Base-by-base conservation (phyloP, 2,113 vertebrate species). In the Laticauda laticaudata region DNA sequence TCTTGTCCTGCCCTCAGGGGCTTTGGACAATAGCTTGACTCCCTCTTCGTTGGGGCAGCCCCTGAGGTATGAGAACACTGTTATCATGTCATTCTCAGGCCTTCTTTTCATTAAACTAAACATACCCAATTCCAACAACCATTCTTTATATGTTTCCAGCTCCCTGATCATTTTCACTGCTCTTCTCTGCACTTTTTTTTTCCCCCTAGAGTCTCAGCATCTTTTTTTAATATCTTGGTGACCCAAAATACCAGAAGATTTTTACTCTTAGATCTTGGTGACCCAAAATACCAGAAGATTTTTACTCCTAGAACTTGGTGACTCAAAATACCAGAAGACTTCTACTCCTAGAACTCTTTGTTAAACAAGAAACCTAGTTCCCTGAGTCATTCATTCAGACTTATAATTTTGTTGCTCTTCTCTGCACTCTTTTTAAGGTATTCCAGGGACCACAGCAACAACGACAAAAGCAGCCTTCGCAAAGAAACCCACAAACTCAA, bases 61-160 rank as follows among this genome's bases (percentile, higher is more conserved):
- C 64, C 29, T 6, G 0, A 69, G 0, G n/a, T 69, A 15, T 5
- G 15, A 12, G 3, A 69, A n/a, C 1, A 1, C 4, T 69, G 1
- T 12, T 69, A n/a, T 69, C 61, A 69, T 15, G 12, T 69, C 61
- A 5, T 2, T 0, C 10, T 3, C 1, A 4, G 26, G 2, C 12
- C 61, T 69, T 69, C 61, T 15, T 69, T 69, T n/a, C 61, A 69
- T 69, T 5, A 69, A 69, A 14, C 29, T 15, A 69, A 11, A n/a
- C 1, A 0, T 64, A 14, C 26, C 61, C 61, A 64, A 14, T 64
- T 3, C 26, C 26, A 0, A 1, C 26, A 64, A 64, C 26, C 3
- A 0, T n/a, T n/a, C 26, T 14, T 64, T 2, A 5, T 26, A 11
- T 14, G 61, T n/a, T 64, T 64, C 10, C 26, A 64, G 61, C 57